These are phyloP conservation scores for Ariolimax columbianus DNA, from an alignment of 2,888 invertebrate genomes.

Conservation along the genomic window DNA sequence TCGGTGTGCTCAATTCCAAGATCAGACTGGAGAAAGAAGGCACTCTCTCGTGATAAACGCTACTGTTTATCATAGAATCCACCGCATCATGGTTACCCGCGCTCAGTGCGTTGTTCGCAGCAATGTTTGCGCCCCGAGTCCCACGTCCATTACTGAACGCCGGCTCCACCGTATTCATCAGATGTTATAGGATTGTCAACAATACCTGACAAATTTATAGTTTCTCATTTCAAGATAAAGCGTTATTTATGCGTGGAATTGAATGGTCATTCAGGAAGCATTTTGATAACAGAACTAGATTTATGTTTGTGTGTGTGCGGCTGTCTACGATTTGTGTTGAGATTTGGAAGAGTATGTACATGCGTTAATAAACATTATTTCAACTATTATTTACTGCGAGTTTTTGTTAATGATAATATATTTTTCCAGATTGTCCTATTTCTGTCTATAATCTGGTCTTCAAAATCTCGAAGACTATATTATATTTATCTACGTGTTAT, in stretches of 20 bases:
- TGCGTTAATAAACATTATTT: constrained; percentile 6
- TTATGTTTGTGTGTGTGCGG: background rate
- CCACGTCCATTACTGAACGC: constrained; percentile 15
- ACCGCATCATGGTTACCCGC: constrained; percentile 2
- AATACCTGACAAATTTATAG: constrained; percentile 44
- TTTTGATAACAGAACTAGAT: constrained; percentile 39
- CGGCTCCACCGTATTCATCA: constrained; percentile 20
- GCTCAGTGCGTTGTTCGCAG: background rate
- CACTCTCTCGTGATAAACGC: constrained; percentile 24
- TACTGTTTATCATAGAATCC: background rate
- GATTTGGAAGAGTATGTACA: background rate
- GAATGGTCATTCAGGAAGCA: constrained; percentile 39
- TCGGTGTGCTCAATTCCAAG: background rate
- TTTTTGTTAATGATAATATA: background rate
- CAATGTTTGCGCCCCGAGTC: background rate
- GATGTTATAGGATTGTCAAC: constrained; percentile 35
- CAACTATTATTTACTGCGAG: background rate
- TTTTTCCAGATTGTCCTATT: too few relatives aligned
- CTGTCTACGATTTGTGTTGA: background rate
- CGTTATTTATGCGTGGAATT: constrained; percentile 41
- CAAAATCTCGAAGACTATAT: too few relatives aligned
- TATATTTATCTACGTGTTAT: too few relatives aligned
- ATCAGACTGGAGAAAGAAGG: constrained; percentile 3
- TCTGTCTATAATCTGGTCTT: too few relatives aligned
- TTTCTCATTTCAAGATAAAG: constrained; percentile 46